phyloP scores from a whole-genome alignment of 2,113 vertebrate species.

The Clupea harengus region DNA sequence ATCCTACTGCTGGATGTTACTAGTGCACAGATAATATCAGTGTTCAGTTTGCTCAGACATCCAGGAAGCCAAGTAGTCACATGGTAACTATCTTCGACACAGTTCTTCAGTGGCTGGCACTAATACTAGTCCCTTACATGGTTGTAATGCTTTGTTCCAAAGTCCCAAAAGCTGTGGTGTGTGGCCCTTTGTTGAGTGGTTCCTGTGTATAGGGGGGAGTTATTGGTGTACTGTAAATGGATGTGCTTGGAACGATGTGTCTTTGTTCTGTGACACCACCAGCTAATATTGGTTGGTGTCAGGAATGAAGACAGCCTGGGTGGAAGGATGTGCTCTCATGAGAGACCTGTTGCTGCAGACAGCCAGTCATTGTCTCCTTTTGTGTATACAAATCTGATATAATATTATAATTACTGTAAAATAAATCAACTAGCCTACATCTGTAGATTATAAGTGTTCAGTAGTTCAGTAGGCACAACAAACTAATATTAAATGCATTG shows the following conservation, averaged over 20 bases:
- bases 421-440: no score
- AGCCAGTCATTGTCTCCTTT: background rate
- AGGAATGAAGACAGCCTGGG: slow-evolving; percentile 52
- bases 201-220: slow-evolving; percentile 67
- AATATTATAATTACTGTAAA: background rate
- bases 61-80: background rate
- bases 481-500: background rate
- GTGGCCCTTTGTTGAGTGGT: slow-evolving; percentile 30
- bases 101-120: background rate
- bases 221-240: slow-evolving; percentile 74
- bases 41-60: background rate
- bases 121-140: background rate
- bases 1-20: background rate
- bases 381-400: background rate
- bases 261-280: slow-evolving; percentile 58
- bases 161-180: background rate
- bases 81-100: background rate
- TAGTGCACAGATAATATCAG: background rate
- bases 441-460: background rate
- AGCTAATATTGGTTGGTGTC: slow-evolving; percentile 48
- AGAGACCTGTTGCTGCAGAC: slow-evolving; percentile 31
- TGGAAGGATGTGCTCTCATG: slow-evolving; percentile 49
- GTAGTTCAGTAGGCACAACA: background rate
- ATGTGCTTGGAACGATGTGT: slow-evolving; percentile 46
- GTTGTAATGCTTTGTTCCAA: background rate